Evolutionary conservation across 2,888 invertebrate genomes (phyloP).

Genomic region (Sceliomorpha sp.): DNA sequence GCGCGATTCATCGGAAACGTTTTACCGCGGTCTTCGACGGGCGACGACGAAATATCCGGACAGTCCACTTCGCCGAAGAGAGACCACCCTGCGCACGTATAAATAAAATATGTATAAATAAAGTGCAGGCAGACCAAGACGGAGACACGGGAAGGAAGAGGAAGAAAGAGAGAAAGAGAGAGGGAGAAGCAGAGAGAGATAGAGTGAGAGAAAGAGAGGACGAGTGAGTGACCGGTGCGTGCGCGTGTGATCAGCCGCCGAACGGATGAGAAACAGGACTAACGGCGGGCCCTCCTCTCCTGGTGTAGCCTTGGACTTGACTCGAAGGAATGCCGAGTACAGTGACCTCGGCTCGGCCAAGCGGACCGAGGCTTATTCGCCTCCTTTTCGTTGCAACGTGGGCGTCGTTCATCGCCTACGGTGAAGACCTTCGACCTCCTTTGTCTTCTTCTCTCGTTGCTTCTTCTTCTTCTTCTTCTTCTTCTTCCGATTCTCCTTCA

Average conservation of each 20-base stretch:
- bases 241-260: constrained; percentile 23
- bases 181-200: too few species aligned
- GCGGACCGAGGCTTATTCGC: constrained; percentile 44
- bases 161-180: too few species aligned
- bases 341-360: constrained; percentile 65
- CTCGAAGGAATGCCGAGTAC: constrained; percentile 75
- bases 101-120: constrained; percentile 49
- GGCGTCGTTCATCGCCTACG: constrained; percentile 56
- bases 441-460: constrained; percentile 18
- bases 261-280: constrained; percentile 55
- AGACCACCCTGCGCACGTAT: constrained; percentile 41
- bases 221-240: constrained; percentile 17
- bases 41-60: constrained; percentile 43
- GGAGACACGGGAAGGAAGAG: neutral
- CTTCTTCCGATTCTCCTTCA: constrained; percentile 8
- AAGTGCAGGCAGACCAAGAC: constrained; percentile 18
- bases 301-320: constrained; percentile 77
- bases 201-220: constrained; percentile 2
- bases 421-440: constrained; percentile 43
- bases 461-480: too few species aligned
- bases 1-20: constrained; percentile 31
- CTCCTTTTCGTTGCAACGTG: constrained; percentile 61
- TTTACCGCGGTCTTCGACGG: constrained; percentile 14
- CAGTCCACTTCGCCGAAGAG: constrained; percentile 43
- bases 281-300: constrained; percentile 62